Evolutionary conservation across 2,888 invertebrate species (phyloP).

Genomic region (Drosophila macrospina): DNA sequence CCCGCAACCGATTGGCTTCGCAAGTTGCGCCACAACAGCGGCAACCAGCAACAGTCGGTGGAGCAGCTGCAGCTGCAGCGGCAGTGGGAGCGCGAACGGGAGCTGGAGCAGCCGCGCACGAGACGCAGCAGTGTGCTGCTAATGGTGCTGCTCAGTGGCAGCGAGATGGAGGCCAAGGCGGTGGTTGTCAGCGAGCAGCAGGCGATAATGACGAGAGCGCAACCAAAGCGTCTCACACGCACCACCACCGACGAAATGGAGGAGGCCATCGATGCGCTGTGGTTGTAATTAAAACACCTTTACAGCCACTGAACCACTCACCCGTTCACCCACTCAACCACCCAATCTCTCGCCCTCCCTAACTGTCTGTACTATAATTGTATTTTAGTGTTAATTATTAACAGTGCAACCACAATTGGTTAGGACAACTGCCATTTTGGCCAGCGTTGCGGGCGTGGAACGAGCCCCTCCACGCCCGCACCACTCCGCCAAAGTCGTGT

Average conservation of each 20-base stretch:
- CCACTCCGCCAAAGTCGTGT: constrained; percentile 36
- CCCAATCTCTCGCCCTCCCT: not conserved
- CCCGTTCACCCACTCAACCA: too few relatives aligned
- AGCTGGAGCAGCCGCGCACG: constrained; percentile 15
- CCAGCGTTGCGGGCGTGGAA: constrained; percentile 47
- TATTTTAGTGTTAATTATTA: constrained; percentile 20
- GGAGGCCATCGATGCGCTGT: constrained; percentile 71
- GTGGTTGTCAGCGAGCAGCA: constrained; percentile 70
- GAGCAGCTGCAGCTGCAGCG: constrained; percentile 6
- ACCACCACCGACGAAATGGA: constrained; percentile 60
- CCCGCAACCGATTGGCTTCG: constrained; percentile 75
- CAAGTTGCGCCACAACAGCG: constrained; percentile 62
- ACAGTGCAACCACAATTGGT: constrained; percentile 40
- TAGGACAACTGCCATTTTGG: constrained; percentile 40
- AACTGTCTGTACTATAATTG: constrained; percentile 1
- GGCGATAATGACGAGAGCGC: constrained; percentile 31
- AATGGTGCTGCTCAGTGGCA: constrained; percentile 70
- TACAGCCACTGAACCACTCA: not conserved
- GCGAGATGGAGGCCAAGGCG: constrained; percentile 71
- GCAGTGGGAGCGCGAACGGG: constrained; percentile 19
- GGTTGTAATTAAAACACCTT: constrained; percentile 51
- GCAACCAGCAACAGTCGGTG: too few relatives aligned
- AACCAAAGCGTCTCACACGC: constrained; percentile 43
- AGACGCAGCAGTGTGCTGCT: constrained; percentile 67
- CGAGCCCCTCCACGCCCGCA: constrained; percentile 61